phyloP scores from a whole-genome alignment of 2,888 invertebrate genomes.

The Agonopterix arenella region DNA sequence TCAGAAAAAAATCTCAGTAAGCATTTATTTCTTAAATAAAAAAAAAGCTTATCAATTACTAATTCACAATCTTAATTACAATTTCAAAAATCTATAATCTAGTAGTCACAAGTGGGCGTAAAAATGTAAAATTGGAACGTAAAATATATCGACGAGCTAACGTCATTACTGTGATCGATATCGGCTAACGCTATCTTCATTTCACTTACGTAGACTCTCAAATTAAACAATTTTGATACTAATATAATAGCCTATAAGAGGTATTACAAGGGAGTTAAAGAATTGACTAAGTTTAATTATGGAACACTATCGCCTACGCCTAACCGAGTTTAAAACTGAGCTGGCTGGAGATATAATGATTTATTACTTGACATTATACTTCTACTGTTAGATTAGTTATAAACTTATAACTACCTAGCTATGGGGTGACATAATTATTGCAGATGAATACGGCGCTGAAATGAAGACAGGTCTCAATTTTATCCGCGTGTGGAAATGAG shows the following conservation, averaged over 20 bases:
- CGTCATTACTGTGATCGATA: slow-evolving; percentile 30
- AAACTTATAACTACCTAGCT: too few relatives aligned
- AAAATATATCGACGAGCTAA: slow-evolving; percentile 12
- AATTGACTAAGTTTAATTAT: slow-evolving; percentile 4
- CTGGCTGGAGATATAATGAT: slow-evolving; percentile 6
- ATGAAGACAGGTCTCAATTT: too few relatives aligned
- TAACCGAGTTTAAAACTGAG: slow-evolving; percentile 4
- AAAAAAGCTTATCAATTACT: too few relatives aligned
- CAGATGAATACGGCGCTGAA: too few relatives aligned
- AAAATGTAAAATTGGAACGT: slow-evolving; percentile 9
- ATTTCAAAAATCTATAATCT: not conserved
- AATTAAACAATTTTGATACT: slow-evolving; percentile 20
- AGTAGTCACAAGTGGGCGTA: slow-evolving; percentile 8
- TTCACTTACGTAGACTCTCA: slow-evolving; percentile 6
- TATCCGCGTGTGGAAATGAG: too few relatives aligned
- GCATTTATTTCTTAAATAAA: too few relatives aligned
- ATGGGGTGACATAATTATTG: too few relatives aligned
- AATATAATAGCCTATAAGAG: slow-evolving; percentile 20
- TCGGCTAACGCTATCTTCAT: slow-evolving; percentile 27
- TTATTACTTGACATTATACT: slow-evolving; percentile 10
- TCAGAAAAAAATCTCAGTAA: too few relatives aligned
- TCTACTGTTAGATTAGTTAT: too few relatives aligned
- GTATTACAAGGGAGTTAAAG: too few relatives aligned
- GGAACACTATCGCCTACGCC: slow-evolving; percentile 11
- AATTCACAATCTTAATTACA: too few relatives aligned